Evolutionary conservation across 2,888 invertebrate species (phyloP).

Genomic region (Lycaena phlaeas): DNA sequence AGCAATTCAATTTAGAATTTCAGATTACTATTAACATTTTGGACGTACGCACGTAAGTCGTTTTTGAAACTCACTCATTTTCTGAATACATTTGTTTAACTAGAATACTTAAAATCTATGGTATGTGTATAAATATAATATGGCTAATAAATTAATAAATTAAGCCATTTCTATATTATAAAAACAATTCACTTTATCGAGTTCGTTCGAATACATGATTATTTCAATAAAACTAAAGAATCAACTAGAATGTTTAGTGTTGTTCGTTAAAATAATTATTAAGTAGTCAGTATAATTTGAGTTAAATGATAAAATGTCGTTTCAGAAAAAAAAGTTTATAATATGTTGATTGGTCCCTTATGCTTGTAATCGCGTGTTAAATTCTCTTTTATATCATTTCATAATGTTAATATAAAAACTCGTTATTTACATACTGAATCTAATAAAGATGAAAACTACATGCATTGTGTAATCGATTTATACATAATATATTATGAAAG

Average conservation of each 20-base stretch:
- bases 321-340: conserved; percentile 41
- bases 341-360: conserved; percentile 69
- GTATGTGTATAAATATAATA: conserved; percentile 72
- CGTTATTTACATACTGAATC: conserved; percentile 52
- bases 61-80: conserved; percentile 3
- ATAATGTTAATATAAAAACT: conserved; percentile 42
- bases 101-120: conserved; percentile 64
- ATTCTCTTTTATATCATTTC: conserved; percentile 35
- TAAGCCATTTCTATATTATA: conserved; percentile 48
- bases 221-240: conserved; percentile 39
- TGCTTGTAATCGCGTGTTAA: conserved; percentile 62
- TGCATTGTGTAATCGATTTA: conserved; percentile 9
- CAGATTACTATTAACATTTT: neutral
- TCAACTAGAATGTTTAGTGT: conserved; percentile 55
- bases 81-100: conserved; percentile 66
- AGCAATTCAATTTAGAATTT: neutral
- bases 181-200: conserved; percentile 32
- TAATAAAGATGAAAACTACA: conserved; percentile 20
- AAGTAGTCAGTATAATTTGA: conserved; percentile 36
- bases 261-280: conserved; percentile 30
- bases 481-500: neutral
- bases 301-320: conserved; percentile 36
- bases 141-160: conserved; percentile 67
- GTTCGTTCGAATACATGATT: conserved; percentile 26
- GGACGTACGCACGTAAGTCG: neutral